Conservation (phyloP, 1,140 invertebrate genomes). For the Hirudo medicinalis region DNA sequence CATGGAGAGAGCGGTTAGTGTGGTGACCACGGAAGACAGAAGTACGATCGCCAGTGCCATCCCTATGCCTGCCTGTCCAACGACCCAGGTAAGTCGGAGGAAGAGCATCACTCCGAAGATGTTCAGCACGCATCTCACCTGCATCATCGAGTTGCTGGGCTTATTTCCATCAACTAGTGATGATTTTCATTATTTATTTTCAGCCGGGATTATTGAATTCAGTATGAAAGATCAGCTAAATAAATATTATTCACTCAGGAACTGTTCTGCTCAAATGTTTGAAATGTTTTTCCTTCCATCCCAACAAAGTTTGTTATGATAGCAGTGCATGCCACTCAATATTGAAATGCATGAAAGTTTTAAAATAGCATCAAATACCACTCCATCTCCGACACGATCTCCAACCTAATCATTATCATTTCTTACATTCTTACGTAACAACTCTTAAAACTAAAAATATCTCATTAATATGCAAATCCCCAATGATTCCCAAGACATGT, state of each 20-base stretch:
- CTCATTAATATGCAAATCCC: not conserved
- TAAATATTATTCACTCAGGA: no score
- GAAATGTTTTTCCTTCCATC: no score
- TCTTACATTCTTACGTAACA: not conserved
- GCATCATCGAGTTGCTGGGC: not conserved
- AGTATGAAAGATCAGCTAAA: no score
- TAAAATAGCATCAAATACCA: no score
- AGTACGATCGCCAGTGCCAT: slow-evolving; percentile 56
- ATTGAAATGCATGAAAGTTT: no score
- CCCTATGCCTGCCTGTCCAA: slow-evolving; percentile 55
- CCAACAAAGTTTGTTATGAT: no score
- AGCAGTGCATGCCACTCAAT: no score
- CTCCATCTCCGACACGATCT: no score
- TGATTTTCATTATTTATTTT: no score
- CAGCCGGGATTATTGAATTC: no score
- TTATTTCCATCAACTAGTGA: not conserved
- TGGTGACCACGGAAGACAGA: slow-evolving; percentile 75
- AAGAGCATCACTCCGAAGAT: slow-evolving; percentile 54
- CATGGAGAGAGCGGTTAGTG: slow-evolving; percentile 84
- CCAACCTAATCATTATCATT: no score
- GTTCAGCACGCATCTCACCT: slow-evolving; percentile 62
- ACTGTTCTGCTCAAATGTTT: no score
- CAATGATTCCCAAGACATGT: not conserved
- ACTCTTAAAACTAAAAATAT: not conserved
- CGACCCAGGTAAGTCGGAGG: slow-evolving; percentile 49